Base-by-base conservation (phyloP, 2,888 invertebrate species). In the Athrips mouffetella region DNA sequence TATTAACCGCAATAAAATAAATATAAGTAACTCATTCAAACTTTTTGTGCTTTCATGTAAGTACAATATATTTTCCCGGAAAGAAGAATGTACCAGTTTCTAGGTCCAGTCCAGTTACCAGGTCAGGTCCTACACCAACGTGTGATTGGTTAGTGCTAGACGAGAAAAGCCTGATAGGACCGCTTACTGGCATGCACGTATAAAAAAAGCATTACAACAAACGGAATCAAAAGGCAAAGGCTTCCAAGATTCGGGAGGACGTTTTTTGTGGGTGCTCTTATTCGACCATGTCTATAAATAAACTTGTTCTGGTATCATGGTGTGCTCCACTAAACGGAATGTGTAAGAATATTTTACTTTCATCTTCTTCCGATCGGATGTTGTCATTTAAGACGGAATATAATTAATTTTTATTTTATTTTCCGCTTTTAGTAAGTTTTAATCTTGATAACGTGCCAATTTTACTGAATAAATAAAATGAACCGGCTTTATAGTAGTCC, bases 211-310 rank as follows among this genome's bases (percentile, higher is more conserved):
- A 50, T 49, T 52, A 62, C 67, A 68, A 64, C 65, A 60, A 65
- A 73, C 70, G 70, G 68, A 72, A 73, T 63, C 64, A 62, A n/a
- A n/a, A n/a, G 63, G 63, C 63, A 68, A 72, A 79, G 80, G 76
- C 76, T 73, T 75, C 74, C 73, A 73, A 75, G 67, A 70, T 76
- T 80, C 67, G 76, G 79, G 78, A 73, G 72, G 68, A 62, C 63
- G 62, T 77, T 84, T 81, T 83, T 80, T 80, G 73, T 77, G 53
- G 57, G 59, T 65, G 63, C 76, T 73, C 76, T 73, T 74, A 75
- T 70, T 70, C 55, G 57, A 58, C 55, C 58, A 59, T 52, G 53
- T 52, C 76, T 80, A 80, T 76, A 80, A 81, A 81, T 83, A 82
- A 75, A 73, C 70, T 68, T 62, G 70, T 71, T 76, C 72, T 73